These are phyloP conservation scores for Dermochelys coriacea DNA, from an alignment of 2,797 vertebrate species.

Conservation along the genomic window DNA sequence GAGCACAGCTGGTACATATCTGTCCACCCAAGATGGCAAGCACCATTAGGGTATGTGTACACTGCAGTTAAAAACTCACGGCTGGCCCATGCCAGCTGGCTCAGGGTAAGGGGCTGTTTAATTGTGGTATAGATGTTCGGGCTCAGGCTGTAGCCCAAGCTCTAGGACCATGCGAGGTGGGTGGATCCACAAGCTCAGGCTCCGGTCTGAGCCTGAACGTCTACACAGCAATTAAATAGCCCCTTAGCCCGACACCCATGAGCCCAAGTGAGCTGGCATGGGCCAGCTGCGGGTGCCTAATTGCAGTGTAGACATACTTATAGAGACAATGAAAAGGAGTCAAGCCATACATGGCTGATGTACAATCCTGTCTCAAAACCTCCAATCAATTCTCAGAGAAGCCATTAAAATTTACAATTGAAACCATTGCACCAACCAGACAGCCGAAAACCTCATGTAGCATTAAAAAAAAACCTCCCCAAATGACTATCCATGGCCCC, in stretches of 20 bases:
- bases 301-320: background rate
- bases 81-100: background rate
- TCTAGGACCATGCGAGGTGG: too few species aligned
- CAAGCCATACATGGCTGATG: background rate
- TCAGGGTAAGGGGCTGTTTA: background rate
- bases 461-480: constrained; percentile 46
- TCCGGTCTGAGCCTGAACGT: background rate
- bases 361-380: background rate
- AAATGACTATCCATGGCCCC: constrained; percentile 58
- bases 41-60: background rate
- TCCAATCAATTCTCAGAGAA: constrained; percentile 7
- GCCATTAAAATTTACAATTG: constrained; percentile 26
- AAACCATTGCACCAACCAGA: constrained; percentile 28
- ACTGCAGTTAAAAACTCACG: background rate
- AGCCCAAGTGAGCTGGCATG: background rate
- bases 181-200: background rate
- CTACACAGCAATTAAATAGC: background rate
- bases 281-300: background rate
- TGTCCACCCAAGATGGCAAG: background rate
- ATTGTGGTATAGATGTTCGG: background rate
- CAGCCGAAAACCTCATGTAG: constrained; percentile 19
- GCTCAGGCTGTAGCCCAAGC: background rate
- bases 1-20: background rate
- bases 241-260: background rate
- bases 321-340: background rate